phyloP scores from a whole-genome alignment of 92 coral and sea anemone genomes.

The Epizoanthus illoricatus region DNA sequence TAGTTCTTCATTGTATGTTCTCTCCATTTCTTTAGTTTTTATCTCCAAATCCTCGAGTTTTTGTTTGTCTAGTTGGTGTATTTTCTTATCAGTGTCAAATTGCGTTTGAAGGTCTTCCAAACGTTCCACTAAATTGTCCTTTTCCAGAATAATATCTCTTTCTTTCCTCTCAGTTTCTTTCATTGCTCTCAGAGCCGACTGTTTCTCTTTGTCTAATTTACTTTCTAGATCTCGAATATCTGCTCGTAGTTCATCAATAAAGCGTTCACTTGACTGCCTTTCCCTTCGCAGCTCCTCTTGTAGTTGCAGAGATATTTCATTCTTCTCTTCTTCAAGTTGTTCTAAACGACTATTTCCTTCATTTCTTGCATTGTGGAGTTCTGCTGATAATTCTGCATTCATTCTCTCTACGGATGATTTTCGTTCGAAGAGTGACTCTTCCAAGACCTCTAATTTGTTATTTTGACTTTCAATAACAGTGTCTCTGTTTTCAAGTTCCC shows the following conservation, averaged over 20 bases:
- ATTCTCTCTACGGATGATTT: background rate
- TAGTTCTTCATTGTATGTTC: conserved; percentile 32
- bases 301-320: conserved; percentile 45
- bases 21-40: conserved; percentile 40
- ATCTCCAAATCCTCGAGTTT: conserved; percentile 33
- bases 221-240: conserved; percentile 48
- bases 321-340: conserved; percentile 53
- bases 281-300: conserved; percentile 46
- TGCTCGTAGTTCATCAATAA: conserved; percentile 51
- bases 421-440: conserved; percentile 13
- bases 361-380: conserved; percentile 43
- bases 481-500: conserved; percentile 35
- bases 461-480: conserved; percentile 16
- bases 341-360: conserved; percentile 50
- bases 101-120: conserved; percentile 60
- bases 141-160: conserved; percentile 50
- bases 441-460: conserved; percentile 17
- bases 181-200: conserved; percentile 25
- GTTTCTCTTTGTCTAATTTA: conserved; percentile 47
- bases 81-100: conserved; percentile 35
- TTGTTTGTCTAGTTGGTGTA: conserved; percentile 23
- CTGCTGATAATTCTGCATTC: conserved; percentile 46
- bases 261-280: conserved; percentile 44
- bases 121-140: conserved; percentile 50
- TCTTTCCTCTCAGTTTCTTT: conserved; percentile 48